Base-by-base conservation (phyloP, 2,113 vertebrate genomes). In the Paradoxurus hermaphroditus region DNA sequence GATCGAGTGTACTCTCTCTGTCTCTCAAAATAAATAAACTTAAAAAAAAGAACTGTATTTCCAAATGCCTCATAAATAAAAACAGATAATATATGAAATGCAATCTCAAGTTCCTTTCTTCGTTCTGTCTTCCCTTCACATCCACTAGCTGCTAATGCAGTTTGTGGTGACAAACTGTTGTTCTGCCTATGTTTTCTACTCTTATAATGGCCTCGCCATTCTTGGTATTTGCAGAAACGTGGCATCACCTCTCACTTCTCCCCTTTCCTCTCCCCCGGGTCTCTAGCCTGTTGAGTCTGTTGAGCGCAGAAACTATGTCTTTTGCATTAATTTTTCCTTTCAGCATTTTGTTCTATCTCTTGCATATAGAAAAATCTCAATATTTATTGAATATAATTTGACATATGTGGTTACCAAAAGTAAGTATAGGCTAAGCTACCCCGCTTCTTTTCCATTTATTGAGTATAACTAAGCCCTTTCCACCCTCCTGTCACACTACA, bases 401-500 rank as follows among this genome's bases (percentile, higher is more conserved):
- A 84, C 41, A 49, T 5, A 36, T 4, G 0, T 68, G 56, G 65
- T 68, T 93, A 95, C 39, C 84, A 78, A 77, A 70, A 72, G 21
- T 10, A 79, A 83, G 2, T 63, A 29, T 7, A 56, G 18, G 3
- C 9, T 29, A 46, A 90, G n/a, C 27, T 68, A 9, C 25, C 27
- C 68, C 27, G n/a, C 34, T 67, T 23, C 44, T 65, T 49, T 68
- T 56, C 36, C 4, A 0, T 59, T 59, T 10, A 63, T 67, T 3
- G 13, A 29, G 16, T 72, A 10, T 53, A 90, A n/a, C 7, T 93
- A 91, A 93, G 36, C 19, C 31, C 59, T 68, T 83, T 59, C 83
- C 62, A 78, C 2, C 31, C 3, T n/a, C 3, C 1, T 1, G 0
- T n/a, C 62, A 49, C 29, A 7, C 36, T 34, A 15, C 9, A 23